A percentile compares a stretch with the other conserved stretches of the same genome.
These are phyloP conservation scores for Zenarchopterus dispar DNA, from an alignment of 2,797 vertebrate genomes.

Conservation along the genomic window DNA sequence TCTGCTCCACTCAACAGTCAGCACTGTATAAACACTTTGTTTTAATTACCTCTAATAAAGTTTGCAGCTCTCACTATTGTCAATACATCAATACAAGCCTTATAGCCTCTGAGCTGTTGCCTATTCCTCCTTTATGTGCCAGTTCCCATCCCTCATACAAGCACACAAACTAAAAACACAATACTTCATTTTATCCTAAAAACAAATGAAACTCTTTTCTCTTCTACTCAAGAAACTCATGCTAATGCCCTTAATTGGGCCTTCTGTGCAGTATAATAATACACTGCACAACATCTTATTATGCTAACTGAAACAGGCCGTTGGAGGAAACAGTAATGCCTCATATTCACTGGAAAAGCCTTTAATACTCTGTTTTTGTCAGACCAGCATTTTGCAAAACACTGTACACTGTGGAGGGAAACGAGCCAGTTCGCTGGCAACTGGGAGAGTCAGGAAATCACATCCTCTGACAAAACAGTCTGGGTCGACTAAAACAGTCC, in stretches of 20 bases:
- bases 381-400: slow-evolving; percentile 57
- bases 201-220: slow-evolving; percentile 24
- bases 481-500: slow-evolving; percentile 43
- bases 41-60: slow-evolving; percentile 50
- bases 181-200: slow-evolving; percentile 1
- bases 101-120: slow-evolving; percentile 36
- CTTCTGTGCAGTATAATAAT: slow-evolving; percentile 44
- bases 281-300: slow-evolving; percentile 52
- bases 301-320: slow-evolving; percentile 47
- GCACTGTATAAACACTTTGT: slow-evolving; percentile 32
- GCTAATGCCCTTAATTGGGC: slow-evolving; percentile 47
- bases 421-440: slow-evolving; percentile 46
- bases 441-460: slow-evolving; percentile 73
- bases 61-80: slow-evolving; percentile 14
- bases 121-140: slow-evolving; percentile 20
- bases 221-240: slow-evolving; percentile 19
- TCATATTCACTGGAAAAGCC: slow-evolving; percentile 54
- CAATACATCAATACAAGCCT: slow-evolving; percentile 39
- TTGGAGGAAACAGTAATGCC: slow-evolving; percentile 39
- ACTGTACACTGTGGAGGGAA: slow-evolving; percentile 18
- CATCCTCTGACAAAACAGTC: slow-evolving; percentile 65
- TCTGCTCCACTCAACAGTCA: slow-evolving; percentile 25
- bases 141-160: slow-evolving; percentile 6
- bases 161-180: slow-evolving; percentile 24
- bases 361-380: slow-evolving; percentile 61